Conservation (phyloP, 2,797 vertebrate genomes). For the Sebastes alutus region DNA sequence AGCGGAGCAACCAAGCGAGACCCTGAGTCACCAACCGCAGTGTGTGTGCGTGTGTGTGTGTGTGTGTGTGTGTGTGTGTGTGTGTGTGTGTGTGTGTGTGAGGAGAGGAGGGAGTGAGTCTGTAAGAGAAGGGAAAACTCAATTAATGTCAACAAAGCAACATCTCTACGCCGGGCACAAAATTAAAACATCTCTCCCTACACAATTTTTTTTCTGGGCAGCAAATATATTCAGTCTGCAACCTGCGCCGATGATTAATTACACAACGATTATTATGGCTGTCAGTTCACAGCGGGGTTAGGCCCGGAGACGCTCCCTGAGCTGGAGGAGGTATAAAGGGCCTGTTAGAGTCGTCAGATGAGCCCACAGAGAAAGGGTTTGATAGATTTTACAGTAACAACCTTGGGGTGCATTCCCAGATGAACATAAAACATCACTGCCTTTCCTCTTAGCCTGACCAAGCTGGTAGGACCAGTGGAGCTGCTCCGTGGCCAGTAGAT, state of each 20-base stretch:
- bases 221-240: slow-evolving; percentile 31
- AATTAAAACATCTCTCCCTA: slow-evolving; percentile 51
- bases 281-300: slow-evolving; percentile 41
- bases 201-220: background rate
- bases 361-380: slow-evolving; percentile 2
- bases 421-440: slow-evolving; percentile 29
- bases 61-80: slow-evolving; percentile 9
- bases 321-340: slow-evolving; percentile 11
- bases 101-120: background rate
- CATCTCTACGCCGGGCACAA: slow-evolving; percentile 33
- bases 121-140: slow-evolving; percentile 46
- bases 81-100: background rate
- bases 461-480: slow-evolving; percentile 21
- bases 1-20: slow-evolving; percentile 63
- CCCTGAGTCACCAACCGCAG: slow-evolving; percentile 63
- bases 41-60: slow-evolving; percentile 21
- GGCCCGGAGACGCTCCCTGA: slow-evolving; percentile 10
- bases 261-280: slow-evolving; percentile 50
- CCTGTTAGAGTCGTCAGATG: slow-evolving; percentile 54
- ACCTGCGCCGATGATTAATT: slow-evolving; percentile 52
- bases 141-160: slow-evolving; percentile 54
- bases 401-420: slow-evolving; percentile 28
- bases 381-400: slow-evolving; percentile 45
- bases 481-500: background rate
- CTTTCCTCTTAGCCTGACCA: background rate